phyloP scores from a whole-genome alignment of 2,888 invertebrate genomes.

The Eristalis pertinax region DNA sequence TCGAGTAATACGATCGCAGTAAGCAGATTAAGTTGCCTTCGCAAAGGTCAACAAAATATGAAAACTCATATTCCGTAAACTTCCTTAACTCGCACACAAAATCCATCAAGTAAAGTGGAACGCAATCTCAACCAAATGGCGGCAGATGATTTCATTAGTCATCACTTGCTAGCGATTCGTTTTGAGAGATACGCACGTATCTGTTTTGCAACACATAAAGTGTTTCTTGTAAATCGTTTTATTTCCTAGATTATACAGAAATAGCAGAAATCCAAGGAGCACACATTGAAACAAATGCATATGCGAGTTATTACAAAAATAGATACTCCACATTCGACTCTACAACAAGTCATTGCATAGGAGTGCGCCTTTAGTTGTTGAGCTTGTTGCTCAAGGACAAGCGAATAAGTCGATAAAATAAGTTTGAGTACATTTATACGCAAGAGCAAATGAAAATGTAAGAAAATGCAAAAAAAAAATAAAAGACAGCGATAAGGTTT shows the following conservation, averaged over 20 bases:
- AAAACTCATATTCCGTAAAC: not conserved
- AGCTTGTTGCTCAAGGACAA: not conserved
- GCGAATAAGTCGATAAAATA: not conserved
- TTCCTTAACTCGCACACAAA: not conserved
- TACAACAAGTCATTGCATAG: conserved; percentile 30
- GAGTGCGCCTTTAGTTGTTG: not conserved
- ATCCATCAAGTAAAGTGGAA: not conserved
- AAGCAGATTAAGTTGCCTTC: not conserved
- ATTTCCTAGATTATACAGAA: conserved; percentile 24
- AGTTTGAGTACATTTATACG: not conserved
- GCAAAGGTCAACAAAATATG: not conserved
- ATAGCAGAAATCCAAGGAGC: conserved; percentile 47
- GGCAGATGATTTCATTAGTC: not conserved
- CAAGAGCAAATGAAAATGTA: not conserved
- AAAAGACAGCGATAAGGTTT: not conserved
- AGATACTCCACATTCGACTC: conserved; percentile 28
- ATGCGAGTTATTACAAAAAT: conserved; percentile 57
- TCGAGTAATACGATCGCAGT: too few species aligned
- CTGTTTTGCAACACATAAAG: conserved; percentile 7
- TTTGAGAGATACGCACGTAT: conserved; percentile 17
- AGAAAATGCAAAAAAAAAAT: not conserved
- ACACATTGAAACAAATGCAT: conserved; percentile 27
- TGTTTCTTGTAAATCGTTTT: conserved; percentile 29
- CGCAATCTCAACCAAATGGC: not conserved
- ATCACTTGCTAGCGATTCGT: not conserved